Conservation (phyloP, 2,888 invertebrate genomes). For the Caenorhabditis wallacei region DNA sequence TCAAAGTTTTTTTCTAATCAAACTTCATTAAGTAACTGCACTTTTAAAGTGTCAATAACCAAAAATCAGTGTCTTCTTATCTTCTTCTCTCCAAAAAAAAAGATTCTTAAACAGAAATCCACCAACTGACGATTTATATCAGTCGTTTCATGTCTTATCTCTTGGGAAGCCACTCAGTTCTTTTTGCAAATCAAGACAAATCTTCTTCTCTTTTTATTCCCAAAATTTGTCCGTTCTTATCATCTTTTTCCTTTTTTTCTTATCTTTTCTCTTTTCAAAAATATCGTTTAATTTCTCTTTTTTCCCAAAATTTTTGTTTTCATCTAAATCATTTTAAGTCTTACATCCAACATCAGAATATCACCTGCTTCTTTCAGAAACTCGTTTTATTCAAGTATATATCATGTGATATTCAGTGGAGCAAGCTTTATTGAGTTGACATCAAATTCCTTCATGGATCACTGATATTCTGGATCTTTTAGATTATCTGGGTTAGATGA, state of each 20-base stretch:
- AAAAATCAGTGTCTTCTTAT: conserved; percentile 16
- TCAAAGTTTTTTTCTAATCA: too few relatives aligned
- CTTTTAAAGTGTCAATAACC: conserved; percentile 32
- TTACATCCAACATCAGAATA: not conserved
- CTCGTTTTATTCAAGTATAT: not conserved
- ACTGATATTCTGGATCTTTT: too few relatives aligned
- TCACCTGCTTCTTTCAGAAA: not conserved
- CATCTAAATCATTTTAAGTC: not conserved
- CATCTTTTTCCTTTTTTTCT: not conserved
- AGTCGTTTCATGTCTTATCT: conserved; percentile 2
- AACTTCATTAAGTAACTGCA: not conserved
- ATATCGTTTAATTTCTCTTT: not conserved
- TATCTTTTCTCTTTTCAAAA: conserved; percentile 4
- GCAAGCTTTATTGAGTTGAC: too few relatives aligned
- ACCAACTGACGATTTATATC: conserved; percentile 25
- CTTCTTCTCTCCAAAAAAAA: conserved; percentile 20
- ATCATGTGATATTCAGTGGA: not conserved
- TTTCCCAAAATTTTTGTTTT: not conserved
- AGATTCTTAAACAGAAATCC: conserved; percentile 9
- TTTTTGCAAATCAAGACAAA: conserved; percentile 4
- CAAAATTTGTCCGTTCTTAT: not conserved
- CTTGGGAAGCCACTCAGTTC: conserved; percentile 24
- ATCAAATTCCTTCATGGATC: too few relatives aligned
- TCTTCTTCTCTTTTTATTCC: conserved; percentile 21
- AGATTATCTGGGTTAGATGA: too few relatives aligned